Conservation (phyloP, 2,888 invertebrate genomes). For the Xylocampa areola region DNA sequence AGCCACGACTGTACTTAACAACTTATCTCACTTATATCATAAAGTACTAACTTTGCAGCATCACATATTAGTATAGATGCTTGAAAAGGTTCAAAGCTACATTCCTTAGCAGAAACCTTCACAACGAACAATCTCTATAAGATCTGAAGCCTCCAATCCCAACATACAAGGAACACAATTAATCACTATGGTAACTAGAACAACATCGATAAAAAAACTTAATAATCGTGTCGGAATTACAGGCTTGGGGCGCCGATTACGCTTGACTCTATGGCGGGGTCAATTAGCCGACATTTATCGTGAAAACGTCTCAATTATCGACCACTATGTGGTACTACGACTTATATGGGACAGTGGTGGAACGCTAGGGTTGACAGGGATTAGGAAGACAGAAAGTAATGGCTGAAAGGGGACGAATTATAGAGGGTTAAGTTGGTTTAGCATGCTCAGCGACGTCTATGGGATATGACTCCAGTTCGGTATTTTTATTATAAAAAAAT, state of each 20-base stretch:
- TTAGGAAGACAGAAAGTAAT: neutral
- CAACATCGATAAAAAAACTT: conserved; percentile 61
- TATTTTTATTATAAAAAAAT: too few relatives aligned
- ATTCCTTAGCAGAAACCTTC: neutral
- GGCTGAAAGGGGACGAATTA: neutral
- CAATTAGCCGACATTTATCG: conserved; percentile 73
- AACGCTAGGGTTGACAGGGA: conserved; percentile 23
- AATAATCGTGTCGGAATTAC: conserved; percentile 69
- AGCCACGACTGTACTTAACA: too few relatives aligned
- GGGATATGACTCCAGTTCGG: too few relatives aligned
- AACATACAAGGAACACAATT: conserved; percentile 51
- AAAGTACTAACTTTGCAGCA: too few relatives aligned
- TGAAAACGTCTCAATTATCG: conserved; percentile 77
- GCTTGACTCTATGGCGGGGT: conserved; percentile 65
- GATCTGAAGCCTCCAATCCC: conserved; percentile 17
- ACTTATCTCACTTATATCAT: too few relatives aligned
- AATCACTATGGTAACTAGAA: conserved; percentile 71
- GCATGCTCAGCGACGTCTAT: too few relatives aligned
- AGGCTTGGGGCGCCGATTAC: conserved; percentile 66
- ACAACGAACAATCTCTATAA: neutral
- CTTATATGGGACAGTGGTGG: conserved; percentile 42
- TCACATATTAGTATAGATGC: too few relatives aligned
- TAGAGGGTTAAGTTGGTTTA: too few relatives aligned
- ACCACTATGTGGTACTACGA: conserved; percentile 44
- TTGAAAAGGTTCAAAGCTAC: too few relatives aligned